Evolutionary conservation across 1,140 invertebrate species (phyloP).

Genomic region (Apis laboriosa): DNA sequence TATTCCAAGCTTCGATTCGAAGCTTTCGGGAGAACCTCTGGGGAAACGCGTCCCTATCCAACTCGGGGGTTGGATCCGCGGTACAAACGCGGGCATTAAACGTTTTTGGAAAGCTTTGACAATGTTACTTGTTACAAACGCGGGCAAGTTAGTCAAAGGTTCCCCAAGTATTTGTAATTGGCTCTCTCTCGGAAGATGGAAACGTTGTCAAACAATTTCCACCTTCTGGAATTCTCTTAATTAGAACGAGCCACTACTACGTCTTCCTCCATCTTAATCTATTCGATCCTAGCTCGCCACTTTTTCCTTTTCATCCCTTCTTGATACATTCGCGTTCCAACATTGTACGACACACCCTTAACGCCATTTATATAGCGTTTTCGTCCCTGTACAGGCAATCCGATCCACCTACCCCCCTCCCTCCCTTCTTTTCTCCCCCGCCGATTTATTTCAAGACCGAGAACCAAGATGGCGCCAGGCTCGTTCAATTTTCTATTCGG

Average conservation of each 20-base stretch:
- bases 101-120: background rate
- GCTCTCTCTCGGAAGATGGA: background rate
- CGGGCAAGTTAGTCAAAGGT: slow-evolving; percentile 9
- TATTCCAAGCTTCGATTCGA: no score
- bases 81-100: background rate
- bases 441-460: background rate
- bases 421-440: no score
- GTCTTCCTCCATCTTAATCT: background rate
- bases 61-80: background rate
- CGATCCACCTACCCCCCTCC: no score
- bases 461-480: background rate
- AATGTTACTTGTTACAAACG: background rate
- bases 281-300: background rate
- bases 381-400: background rate
- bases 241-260: background rate
- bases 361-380: background rate
- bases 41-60: background rate
- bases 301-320: background rate
- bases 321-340: background rate
- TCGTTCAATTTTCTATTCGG: slow-evolving; percentile 31
- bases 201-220: slow-evolving; percentile 11
- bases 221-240: background rate
- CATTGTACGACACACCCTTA: no score
- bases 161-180: background rate
- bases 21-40: background rate